Evolutionary conservation across 2,797 vertebrate genomes (phyloP), one percentile per base, ranked within the genome.

Genomic region (Thamnophis elegans): DNA sequence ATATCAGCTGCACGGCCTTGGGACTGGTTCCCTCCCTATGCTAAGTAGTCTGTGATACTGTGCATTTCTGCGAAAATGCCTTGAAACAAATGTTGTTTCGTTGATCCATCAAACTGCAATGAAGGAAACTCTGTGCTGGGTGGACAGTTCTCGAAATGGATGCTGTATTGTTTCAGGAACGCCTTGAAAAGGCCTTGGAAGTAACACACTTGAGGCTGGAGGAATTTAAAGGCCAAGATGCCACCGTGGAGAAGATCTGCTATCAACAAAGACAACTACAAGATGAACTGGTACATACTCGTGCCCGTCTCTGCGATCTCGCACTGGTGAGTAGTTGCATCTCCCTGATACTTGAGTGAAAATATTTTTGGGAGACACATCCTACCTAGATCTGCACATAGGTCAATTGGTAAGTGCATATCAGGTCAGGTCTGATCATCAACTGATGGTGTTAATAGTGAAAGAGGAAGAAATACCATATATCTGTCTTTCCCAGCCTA

Each of bases 261-360:
- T 97, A 97, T 60, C 98, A 98, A 95, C 99, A 99, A 95, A 97
- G 97, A 95, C 97, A 98, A 93, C 98, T 99, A n/a, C 99, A 99
- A 94, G 98, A 99, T 53, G 98, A 98, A 42, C 96, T 99, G 96
- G 98, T 99, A 92, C 98, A 98, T 7, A 98, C 98, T 93, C 97
- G 98, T 87, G 98, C 98, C 86, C 96, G 98, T 89, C 98, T 99
- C 94, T 99, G 98, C 93, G 98, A 99, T 13, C 96, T 98, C 26
- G 97, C 98, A 4, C 91, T 98, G 98, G 98, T 99, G 95, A 96
- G 95, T 36, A n/a, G 25, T 20, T 13, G 26, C 26, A 36, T 59
- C 26, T 22, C 54, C 11, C 54, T 5, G 42, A 10, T 7, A 42
- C 47, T 32, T 5, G 62, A 20, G 20, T 36, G 42, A 22, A 54